A percentile compares a stretch with the other conserved stretches of the same genome.
phyloP scores from a whole-genome alignment of 2,888 invertebrate genomes.

The Athalia cordata region DNA sequence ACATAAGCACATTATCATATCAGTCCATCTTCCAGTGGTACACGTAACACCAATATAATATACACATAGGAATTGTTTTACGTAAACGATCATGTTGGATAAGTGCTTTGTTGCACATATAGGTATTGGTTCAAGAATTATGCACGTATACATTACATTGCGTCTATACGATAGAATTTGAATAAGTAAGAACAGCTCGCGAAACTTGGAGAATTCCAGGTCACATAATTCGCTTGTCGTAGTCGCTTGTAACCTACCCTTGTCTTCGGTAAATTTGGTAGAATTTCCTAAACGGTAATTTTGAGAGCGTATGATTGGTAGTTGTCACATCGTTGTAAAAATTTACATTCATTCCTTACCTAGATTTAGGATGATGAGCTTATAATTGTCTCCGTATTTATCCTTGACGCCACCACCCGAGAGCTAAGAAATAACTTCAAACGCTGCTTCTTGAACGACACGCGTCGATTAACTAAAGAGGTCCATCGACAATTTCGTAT shows the following conservation, averaged over 20 bases:
- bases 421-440: conserved; percentile 14
- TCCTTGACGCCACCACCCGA: conserved; percentile 12
- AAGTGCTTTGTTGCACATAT: neutral
- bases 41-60: neutral
- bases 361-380: neutral
- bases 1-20: neutral
- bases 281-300: too few species aligned
- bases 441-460: conserved; percentile 35
- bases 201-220: too few species aligned
- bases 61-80: neutral
- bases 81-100: neutral
- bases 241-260: too few species aligned
- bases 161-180: neutral
- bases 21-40: neutral
- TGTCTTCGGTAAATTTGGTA: too few species aligned
- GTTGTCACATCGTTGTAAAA: neutral
- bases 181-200: too few species aligned
- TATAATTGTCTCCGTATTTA: conserved; percentile 1
- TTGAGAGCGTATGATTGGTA: neutral
- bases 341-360: neutral
- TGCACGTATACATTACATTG: neutral
- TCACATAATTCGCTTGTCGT: too few species aligned
- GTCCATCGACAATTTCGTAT: conserved; percentile 55
- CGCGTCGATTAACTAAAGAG: conserved; percentile 36
- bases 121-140: neutral